These are phyloP conservation scores for Acromyrmex charruanus DNA, from an alignment of 1,140 invertebrate genomes.

Conservation along the genomic window DNA sequence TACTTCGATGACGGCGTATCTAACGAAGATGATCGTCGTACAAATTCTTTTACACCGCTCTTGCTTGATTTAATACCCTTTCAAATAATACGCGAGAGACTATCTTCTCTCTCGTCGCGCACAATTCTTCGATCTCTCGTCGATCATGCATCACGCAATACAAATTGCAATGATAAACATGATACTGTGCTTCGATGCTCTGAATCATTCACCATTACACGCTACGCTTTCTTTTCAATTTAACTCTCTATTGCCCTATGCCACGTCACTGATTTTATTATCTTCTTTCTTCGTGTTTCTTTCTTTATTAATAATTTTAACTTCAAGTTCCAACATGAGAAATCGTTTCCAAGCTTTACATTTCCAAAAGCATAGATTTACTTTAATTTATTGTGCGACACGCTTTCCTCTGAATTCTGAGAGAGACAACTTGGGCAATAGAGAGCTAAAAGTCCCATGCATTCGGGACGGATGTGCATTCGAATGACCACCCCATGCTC, in stretches of 20 bases:
- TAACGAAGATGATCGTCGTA: conserved; percentile 19
- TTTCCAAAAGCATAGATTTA: not conserved
- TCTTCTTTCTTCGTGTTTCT: no score
- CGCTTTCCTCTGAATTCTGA: not conserved
- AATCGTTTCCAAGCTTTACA: not conserved
- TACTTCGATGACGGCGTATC: conserved; percentile 18
- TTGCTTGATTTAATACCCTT: conserved; percentile 1
- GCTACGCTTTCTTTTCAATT: conserved; percentile 16
- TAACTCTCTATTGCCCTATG: conserved; percentile 11
- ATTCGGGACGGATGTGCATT: conserved; percentile 28
- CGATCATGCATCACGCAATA: not conserved
- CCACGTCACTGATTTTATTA: not conserved
- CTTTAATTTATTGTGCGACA: not conserved
- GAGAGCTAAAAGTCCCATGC: conserved; percentile 24
- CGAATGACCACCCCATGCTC: not conserved
- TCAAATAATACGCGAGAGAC: conserved; percentile 15
- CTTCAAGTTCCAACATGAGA: not conserved
- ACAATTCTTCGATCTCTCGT: not conserved
- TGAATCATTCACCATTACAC: conserved; percentile 9
- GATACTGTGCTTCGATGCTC: not conserved
- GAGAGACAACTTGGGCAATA: not conserved
- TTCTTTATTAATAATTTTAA: not conserved
- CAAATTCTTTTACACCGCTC: conserved; percentile 22
- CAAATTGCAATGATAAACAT: not conserved
- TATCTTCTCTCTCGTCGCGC: conserved; percentile 1